A percentile compares a stretch with the other conserved stretches of the same genome.
These are phyloP conservation scores for Baccha elongata DNA, from an alignment of 2,888 invertebrate species.

Conservation along the genomic window DNA sequence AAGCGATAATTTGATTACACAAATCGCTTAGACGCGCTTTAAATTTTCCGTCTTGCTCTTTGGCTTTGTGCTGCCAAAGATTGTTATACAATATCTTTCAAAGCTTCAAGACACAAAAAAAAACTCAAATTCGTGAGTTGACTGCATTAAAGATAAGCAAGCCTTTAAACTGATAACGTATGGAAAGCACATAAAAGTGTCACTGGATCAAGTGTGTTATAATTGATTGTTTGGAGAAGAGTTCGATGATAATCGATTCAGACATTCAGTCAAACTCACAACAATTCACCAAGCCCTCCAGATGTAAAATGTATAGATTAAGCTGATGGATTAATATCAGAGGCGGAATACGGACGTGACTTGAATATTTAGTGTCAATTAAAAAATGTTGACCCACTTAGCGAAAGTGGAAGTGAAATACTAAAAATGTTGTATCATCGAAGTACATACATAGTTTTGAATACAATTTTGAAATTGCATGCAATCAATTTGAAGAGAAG, in stretches of 20 bases:
- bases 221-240: conserved; percentile 48
- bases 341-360: conserved; percentile 36
- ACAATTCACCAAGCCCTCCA: conserved; percentile 1
- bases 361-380: conserved; percentile 63
- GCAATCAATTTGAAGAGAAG: conserved; percentile 2
- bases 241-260: conserved; percentile 41
- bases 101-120: conserved; percentile 28
- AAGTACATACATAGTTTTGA: conserved; percentile 12
- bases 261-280: conserved; percentile 18
- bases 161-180: conserved; percentile 25
- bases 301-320: conserved; percentile 19
- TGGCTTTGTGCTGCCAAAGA: conserved; percentile 44
- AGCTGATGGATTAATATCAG: conserved; percentile 12
- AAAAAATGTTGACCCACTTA: conserved; percentile 63
- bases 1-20: conserved; percentile 38
- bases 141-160: conserved; percentile 17
- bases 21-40: conserved; percentile 38
- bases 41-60: conserved; percentile 45
- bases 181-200: conserved; percentile 71
- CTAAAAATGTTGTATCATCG: conserved; percentile 54
- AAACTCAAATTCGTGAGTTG: conserved; percentile 50
- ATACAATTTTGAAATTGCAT: conserved; percentile 38
- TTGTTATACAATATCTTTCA: conserved; percentile 52
- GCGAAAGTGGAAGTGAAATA: conserved; percentile 70
- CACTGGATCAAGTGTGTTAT: conserved; percentile 72